Percentiles rank a stretch among this genome's conserved stretches.
Evolutionary conservation across 2,797 vertebrate genomes (phyloP).

Genomic region (Petrocephalus schoutedeni): DNA sequence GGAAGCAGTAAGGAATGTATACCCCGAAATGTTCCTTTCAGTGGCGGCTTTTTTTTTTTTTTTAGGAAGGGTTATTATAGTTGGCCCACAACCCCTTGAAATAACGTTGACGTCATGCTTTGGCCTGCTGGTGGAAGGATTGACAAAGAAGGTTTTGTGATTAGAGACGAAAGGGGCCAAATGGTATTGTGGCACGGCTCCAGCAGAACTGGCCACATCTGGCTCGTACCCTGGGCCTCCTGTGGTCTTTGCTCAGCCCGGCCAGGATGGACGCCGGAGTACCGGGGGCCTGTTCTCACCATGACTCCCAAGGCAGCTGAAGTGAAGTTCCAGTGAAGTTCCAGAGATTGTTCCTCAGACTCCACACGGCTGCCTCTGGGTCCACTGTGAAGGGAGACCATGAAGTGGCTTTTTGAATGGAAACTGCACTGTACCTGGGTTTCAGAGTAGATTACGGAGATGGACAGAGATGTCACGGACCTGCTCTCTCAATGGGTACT

Average conservation of each 20-base stretch:
- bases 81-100: constrained; percentile 67
- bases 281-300: not conserved
- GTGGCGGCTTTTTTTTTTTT: constrained; percentile 62
- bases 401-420: not conserved
- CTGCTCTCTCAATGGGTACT: not conserved
- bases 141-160: constrained; percentile 67
- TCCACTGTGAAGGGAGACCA: not conserved
- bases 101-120: constrained; percentile 70
- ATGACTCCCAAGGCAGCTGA: not conserved
- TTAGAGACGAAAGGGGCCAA: constrained; percentile 2
- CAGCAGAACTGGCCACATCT: not conserved
- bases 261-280: not conserved
- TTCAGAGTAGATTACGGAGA: not conserved
- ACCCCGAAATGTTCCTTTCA: constrained; percentile 55
- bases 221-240: constrained; percentile 7
- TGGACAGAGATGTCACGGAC: not conserved
- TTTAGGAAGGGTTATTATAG: constrained; percentile 70
- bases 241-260: not conserved
- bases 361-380: not conserved
- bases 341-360: not conserved
- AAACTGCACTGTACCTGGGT: not conserved
- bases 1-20: not conserved
- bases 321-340: not conserved
- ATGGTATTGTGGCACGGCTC: not conserved
- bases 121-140: constrained; percentile 58